A percentile compares a stretch with the other conserved stretches of the same genome.
phyloP scores from a whole-genome alignment of 2,797 vertebrate species.

The Pangasius macronema region DNA sequence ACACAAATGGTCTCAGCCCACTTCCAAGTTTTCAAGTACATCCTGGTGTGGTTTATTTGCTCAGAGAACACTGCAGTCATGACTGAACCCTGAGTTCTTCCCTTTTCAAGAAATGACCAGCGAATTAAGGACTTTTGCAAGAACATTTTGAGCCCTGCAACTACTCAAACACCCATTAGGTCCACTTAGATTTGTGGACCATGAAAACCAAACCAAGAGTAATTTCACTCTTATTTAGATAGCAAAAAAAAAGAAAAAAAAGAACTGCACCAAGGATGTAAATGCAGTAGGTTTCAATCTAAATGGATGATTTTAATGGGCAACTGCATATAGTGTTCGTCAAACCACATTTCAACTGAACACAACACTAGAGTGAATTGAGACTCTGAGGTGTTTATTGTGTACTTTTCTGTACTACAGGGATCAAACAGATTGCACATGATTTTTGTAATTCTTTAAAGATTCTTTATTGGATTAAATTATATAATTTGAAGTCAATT shows the following conservation, averaged over 20 bases:
- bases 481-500: not conserved
- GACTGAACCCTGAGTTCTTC: not conserved
- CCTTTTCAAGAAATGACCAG: not conserved
- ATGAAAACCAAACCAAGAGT: not conserved
- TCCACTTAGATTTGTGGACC: not conserved
- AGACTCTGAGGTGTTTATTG: not conserved
- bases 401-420: not conserved
- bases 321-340: not conserved
- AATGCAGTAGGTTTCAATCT: not conserved
- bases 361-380: not conserved
- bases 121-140: not conserved
- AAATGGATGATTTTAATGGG: not conserved
- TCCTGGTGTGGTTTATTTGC: not conserved
- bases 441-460: not conserved
- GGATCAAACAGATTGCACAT: not conserved
- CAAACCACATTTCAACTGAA: not conserved
- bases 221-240: not conserved
- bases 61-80: not conserved
- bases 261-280: not conserved
- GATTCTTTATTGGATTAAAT: not conserved
- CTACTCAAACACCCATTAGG: not conserved
- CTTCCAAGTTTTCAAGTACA: constrained; percentile 23
- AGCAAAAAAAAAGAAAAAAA: not conserved
- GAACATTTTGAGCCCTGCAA: not conserved
- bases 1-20: constrained; percentile 15